A percentile compares a stretch with the other conserved stretches of the same genome.
Evolutionary conservation across 2,888 invertebrate species (phyloP).

Genomic region (Ariolimax columbianus): DNA sequence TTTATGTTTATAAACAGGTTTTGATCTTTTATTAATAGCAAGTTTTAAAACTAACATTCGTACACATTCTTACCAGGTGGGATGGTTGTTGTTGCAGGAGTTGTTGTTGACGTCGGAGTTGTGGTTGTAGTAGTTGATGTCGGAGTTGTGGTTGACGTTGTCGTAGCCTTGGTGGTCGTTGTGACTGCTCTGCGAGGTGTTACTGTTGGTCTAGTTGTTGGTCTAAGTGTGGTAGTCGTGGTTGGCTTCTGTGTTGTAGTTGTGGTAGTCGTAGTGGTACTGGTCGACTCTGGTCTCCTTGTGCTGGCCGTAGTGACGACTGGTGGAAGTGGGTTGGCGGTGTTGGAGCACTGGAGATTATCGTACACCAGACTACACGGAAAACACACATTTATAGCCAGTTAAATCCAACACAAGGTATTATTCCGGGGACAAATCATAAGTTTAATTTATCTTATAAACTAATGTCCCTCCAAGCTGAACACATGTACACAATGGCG

Average conservation of each 20-base stretch:
- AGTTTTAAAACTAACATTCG: no score
- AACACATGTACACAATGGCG: no score
- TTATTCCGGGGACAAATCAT: no score
- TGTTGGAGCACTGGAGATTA: not conserved
- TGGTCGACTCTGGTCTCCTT: not conserved
- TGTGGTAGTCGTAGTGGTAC: not conserved
- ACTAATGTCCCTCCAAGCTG: no score
- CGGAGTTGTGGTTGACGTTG: not conserved
- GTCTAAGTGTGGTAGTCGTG: not conserved
- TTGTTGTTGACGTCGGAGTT: not conserved
- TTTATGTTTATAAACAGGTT: no score
- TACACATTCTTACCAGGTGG: not conserved
- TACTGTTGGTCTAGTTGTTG: not conserved
- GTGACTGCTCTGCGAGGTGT: not conserved
- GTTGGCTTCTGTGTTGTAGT: slow-evolving; percentile 3
- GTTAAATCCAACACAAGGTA: not conserved
- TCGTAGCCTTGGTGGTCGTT: not conserved
- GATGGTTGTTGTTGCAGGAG: not conserved
- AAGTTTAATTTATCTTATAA: no score
- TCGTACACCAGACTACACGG: not conserved
- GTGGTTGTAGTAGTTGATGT: slow-evolving; percentile 5
- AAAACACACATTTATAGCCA: not conserved
- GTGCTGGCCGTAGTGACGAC: not conserved
- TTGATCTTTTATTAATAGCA: no score
- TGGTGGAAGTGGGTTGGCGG: not conserved